Percentiles rank a stretch among this genome's conserved stretches.
These are phyloP conservation scores for Oryzaephilus surinamensis DNA, from an alignment of 1,140 invertebrate genomes.

Conservation along the genomic window DNA sequence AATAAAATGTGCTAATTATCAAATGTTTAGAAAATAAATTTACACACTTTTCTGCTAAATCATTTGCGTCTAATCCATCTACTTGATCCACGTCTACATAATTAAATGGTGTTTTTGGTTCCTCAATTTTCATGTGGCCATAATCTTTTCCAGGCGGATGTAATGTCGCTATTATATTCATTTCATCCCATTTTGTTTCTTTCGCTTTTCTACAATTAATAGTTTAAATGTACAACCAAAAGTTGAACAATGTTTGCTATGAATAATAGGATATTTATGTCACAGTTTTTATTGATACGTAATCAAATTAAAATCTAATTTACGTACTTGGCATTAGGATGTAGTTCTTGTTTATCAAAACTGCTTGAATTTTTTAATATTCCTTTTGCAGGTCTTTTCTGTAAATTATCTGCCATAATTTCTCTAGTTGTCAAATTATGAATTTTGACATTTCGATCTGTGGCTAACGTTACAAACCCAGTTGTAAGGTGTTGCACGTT, in stretches of 20 bases:
- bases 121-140: slow-evolving; percentile 99
- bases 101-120: slow-evolving; percentile 94
- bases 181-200: slow-evolving; percentile 95
- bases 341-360: slow-evolving; percentile 63
- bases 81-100: slow-evolving; percentile 56
- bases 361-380: slow-evolving; percentile 87
- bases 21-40: background rate
- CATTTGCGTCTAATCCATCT: slow-evolving; percentile 65
- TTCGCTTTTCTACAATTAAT: slow-evolving; percentile 37
- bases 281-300: background rate
- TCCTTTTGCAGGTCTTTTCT: slow-evolving; percentile 75
- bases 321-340: slow-evolving; percentile 26
- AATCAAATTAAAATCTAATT: background rate
- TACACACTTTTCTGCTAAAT: slow-evolving; percentile 59
- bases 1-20: slow-evolving; percentile 10
- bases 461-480: slow-evolving; percentile 3
- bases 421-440: too few species aligned
- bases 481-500: background rate
- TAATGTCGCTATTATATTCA: slow-evolving; percentile 96
- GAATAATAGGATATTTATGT: background rate
- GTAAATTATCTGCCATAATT: slow-evolving; percentile 36
- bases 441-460: slow-evolving; percentile 10
- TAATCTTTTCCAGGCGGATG: slow-evolving; percentile 98
- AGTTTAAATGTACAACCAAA: background rate
- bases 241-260: background rate